Percentiles rank a stretch among this genome's conserved stretches.
These are phyloP conservation scores for Monodelphis domestica DNA, from an alignment of 2,797 vertebrate species.

Conservation along the genomic window DNA sequence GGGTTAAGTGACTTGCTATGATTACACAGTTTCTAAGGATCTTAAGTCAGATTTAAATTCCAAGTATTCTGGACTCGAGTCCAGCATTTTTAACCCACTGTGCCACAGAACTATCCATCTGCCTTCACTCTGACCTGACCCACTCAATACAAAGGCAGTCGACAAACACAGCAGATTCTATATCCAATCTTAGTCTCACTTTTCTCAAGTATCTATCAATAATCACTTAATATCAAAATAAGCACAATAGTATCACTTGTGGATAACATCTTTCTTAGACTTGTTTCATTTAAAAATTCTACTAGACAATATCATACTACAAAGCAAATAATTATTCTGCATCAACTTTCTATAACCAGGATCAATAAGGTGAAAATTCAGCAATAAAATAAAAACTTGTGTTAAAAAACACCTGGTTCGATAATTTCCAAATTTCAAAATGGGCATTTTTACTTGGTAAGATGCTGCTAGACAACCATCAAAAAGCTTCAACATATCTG, in stretches of 20 bases:
- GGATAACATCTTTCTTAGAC: slow-evolving; percentile 33
- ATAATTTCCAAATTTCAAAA: slow-evolving; percentile 35
- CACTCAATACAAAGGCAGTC: slow-evolving; percentile 37
- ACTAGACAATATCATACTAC: slow-evolving; percentile 34
- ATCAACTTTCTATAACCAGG: not conserved
- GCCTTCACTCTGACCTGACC: not conserved
- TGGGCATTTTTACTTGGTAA: slow-evolving; percentile 24
- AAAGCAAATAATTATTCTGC: slow-evolving; percentile 27
- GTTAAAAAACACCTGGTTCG: slow-evolving; percentile 36
- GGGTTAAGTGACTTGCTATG: not conserved
- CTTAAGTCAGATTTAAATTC: not conserved
- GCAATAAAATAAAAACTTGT: slow-evolving; percentile 42
- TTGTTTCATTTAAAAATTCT: slow-evolving; percentile 56
- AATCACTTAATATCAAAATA: slow-evolving; percentile 24
- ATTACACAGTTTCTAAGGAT: not conserved
- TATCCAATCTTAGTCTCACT: slow-evolving; percentile 27
- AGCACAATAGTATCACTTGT: slow-evolving; percentile 34
- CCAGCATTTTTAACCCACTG: not conserved
- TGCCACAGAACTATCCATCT: not conserved
- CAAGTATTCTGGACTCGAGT: not conserved
- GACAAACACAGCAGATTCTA: slow-evolving; percentile 36
- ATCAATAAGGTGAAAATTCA: not conserved
- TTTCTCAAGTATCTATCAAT: slow-evolving; percentile 25
- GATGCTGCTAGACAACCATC: slow-evolving; percentile 5
- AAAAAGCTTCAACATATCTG: not conserved